Conservation (phyloP, 92 coral and sea anemone species). For the Porites rus region DNA sequence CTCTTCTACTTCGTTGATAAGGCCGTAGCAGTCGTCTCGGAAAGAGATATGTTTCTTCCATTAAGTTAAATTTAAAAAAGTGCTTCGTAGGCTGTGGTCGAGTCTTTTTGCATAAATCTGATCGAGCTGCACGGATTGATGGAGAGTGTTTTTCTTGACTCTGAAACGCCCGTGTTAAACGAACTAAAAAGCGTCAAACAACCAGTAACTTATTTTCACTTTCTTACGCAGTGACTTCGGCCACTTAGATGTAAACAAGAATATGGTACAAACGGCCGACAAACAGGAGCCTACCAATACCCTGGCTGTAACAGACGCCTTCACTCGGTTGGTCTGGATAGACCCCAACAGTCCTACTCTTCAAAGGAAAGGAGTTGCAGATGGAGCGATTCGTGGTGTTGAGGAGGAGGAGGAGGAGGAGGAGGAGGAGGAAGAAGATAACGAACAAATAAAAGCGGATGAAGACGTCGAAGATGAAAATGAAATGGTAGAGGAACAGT, state of each 20-base stretch:
- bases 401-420: background rate
- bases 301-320: slow-evolving; percentile 64
- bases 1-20: no score
- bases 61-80: background rate
- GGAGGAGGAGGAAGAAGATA: background rate
- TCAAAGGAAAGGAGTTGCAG: slow-evolving; percentile 66
- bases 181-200: background rate
- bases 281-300: slow-evolving; percentile 13
- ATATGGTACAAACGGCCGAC: slow-evolving; percentile 46
- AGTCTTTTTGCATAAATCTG: background rate
- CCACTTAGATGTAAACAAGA: slow-evolving; percentile 53
- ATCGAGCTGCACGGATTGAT: background rate
- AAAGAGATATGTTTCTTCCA: background rate
- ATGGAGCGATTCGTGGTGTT: slow-evolving; percentile 7
- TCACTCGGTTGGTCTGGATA: slow-evolving; percentile 97
- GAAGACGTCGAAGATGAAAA: background rate
- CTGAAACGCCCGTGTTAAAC: no score
- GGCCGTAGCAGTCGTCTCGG: background rate
- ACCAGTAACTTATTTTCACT: background rate
- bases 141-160: background rate
- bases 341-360: slow-evolving; percentile 82
- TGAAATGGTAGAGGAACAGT: no score
- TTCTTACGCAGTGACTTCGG: slow-evolving; percentile 38
- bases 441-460: background rate
- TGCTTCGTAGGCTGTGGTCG: background rate